These are phyloP conservation scores for Heliothis peltigera DNA, from an alignment of 2,888 invertebrate genomes.

Conservation along the genomic window DNA sequence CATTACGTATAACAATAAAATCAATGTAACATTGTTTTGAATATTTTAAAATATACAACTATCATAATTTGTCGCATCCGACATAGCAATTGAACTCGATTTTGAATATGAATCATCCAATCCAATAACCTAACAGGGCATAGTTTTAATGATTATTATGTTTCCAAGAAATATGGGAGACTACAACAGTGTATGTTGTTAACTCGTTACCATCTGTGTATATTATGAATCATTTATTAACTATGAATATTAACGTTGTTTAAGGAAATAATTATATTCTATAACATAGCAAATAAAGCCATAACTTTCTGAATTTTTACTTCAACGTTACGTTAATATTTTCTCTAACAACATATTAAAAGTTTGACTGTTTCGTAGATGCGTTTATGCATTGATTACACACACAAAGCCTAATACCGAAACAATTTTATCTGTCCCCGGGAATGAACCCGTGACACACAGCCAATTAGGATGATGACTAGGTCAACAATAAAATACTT, in stretches of 20 bases:
- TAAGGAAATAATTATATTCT: slow-evolving; percentile 4
- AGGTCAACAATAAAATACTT: too few relatives aligned
- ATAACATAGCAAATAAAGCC: neutral
- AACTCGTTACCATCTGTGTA: slow-evolving; percentile 4
- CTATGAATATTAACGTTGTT: slow-evolving; percentile 1
- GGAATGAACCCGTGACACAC: too few relatives aligned
- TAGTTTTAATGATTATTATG: slow-evolving; percentile 11
- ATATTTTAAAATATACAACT: neutral
- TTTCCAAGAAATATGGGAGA: slow-evolving; percentile 13
- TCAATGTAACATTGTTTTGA: slow-evolving; percentile 14
- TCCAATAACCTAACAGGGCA: slow-evolving; percentile 6
- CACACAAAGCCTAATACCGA: too few relatives aligned
- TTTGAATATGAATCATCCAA: slow-evolving; percentile 23
- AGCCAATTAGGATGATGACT: too few relatives aligned
- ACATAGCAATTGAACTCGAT: slow-evolving; percentile 13
- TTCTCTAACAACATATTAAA: too few relatives aligned
- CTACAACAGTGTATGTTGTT: slow-evolving; percentile 2
- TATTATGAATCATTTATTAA: slow-evolving; percentile 3
- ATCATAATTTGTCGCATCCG: neutral
- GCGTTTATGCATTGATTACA: too few relatives aligned
- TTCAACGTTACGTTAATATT: too few relatives aligned
- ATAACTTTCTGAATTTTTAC: too few relatives aligned
- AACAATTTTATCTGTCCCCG: too few relatives aligned
- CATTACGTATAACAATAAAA: neutral
- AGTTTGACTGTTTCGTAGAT: too few relatives aligned